Percentiles rank a stretch among this genome's conserved stretches.
Conservation (phyloP, 2,888 invertebrate genomes). For the Agrotis ipsilon region DNA sequence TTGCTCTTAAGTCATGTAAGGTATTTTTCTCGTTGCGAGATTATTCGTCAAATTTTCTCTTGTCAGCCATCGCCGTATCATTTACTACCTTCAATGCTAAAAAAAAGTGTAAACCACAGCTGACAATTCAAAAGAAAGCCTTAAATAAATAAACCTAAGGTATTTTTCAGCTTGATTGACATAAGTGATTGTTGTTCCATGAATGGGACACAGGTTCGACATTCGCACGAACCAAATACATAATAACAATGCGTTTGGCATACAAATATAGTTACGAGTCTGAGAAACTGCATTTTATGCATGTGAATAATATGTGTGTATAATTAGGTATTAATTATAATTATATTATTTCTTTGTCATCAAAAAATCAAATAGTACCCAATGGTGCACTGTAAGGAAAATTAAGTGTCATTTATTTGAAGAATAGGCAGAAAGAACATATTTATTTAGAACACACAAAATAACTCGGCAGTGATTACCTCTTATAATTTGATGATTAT, state of each 20-base stretch:
- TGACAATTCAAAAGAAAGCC: not conserved
- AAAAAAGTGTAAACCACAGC: too few species aligned
- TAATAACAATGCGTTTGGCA: not conserved
- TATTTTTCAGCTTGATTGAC: not conserved
- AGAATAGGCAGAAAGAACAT: too few species aligned
- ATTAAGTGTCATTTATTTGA: not conserved
- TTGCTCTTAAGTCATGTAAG: too few species aligned
- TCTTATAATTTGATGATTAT: too few species aligned
- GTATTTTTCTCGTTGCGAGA: too few species aligned
- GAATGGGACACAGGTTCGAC: not conserved
- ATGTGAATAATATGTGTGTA: not conserved
- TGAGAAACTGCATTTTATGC: not conserved
- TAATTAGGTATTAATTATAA: too few species aligned
- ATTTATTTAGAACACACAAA: too few species aligned
- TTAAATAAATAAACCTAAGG: not conserved
- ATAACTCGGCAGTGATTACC: too few species aligned
- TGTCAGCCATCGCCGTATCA: too few species aligned
- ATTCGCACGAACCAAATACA: conserved; percentile 20
- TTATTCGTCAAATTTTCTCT: too few species aligned
- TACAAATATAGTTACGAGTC: conserved; percentile 17
- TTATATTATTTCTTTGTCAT: too few species aligned
- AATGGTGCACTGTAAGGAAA: not conserved
- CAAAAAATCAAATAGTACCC: not conserved
- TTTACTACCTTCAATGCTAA: too few species aligned
- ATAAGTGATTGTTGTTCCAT: not conserved